phyloP scores from a whole-genome alignment of 2,113 vertebrate species.

The Heteronetta atricapilla region DNA sequence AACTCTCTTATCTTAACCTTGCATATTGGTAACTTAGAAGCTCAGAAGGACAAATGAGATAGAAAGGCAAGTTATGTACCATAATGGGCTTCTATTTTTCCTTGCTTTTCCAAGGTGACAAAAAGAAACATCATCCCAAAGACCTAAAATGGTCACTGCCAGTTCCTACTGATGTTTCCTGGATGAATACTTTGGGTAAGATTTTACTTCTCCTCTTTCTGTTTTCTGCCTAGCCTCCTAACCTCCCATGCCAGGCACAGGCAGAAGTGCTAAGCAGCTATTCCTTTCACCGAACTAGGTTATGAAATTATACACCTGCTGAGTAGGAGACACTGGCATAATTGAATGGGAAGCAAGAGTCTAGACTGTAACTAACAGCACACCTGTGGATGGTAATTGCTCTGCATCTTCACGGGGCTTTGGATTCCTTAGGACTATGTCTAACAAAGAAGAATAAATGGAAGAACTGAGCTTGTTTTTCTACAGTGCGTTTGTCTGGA shows the following conservation, averaged over 20 bases:
- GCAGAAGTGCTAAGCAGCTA: background rate
- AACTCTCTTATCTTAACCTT: background rate
- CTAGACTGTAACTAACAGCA: background rate
- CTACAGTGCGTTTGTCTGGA: background rate
- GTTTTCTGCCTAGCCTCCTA: fast-evolving
- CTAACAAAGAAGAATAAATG: background rate
- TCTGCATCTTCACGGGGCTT: background rate
- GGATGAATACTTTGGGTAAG: background rate
- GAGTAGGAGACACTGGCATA: background rate
- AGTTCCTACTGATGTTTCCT: background rate
- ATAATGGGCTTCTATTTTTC: background rate
- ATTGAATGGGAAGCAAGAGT: background rate
- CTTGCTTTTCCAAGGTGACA: background rate
- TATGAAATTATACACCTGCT: background rate
- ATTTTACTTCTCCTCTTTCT: background rate
- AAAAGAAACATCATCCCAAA: background rate
- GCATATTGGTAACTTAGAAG: background rate
- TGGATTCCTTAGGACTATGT: background rate
- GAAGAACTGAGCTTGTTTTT: background rate
- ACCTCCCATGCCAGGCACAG: background rate
- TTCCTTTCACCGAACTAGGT: background rate
- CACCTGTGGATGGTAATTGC: background rate
- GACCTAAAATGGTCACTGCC: background rate
- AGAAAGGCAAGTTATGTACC: background rate
- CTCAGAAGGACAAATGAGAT: background rate